phyloP scores from a whole-genome alignment of 2,797 vertebrate genomes.

The Apogon talboti region DNA sequence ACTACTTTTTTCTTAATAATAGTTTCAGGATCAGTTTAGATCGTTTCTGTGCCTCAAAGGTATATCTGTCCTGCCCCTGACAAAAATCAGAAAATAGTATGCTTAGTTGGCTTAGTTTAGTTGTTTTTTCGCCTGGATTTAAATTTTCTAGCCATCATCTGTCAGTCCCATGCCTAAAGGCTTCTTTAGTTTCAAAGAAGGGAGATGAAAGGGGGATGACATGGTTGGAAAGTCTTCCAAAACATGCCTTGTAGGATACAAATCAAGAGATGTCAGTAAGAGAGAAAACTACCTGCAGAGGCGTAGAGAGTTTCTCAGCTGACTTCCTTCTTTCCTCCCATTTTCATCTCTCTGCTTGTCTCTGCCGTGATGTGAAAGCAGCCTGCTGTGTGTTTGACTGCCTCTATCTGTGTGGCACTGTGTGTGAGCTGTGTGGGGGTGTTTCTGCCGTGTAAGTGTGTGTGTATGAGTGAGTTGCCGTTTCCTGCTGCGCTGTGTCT shows the following conservation, averaged over 20 bases:
- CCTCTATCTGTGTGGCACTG: slow-evolving; percentile 50
- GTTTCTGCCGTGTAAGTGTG: slow-evolving; percentile 15
- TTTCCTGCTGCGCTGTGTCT: slow-evolving; percentile 37
- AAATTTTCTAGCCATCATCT: slow-evolving; percentile 47
- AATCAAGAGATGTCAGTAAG: slow-evolving; percentile 61
- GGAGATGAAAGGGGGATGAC: slow-evolving; percentile 60
- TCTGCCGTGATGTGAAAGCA: slow-evolving; percentile 61
- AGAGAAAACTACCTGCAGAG: slow-evolving; percentile 58
- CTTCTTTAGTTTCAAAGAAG: slow-evolving; percentile 62
- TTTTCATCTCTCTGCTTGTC: slow-evolving; percentile 58
- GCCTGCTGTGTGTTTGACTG: slow-evolving; percentile 75
- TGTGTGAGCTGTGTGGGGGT: slow-evolving; percentile 31
- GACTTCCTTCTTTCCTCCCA: slow-evolving; percentile 43
- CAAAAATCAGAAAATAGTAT: slow-evolving; percentile 27
- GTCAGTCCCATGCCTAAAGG: slow-evolving; percentile 56
- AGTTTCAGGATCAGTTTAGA: background rate
- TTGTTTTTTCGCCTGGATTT: slow-evolving; percentile 43
- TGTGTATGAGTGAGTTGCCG: background rate
- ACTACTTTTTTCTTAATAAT: background rate
- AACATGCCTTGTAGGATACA: slow-evolving; percentile 56
- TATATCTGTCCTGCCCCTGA: slow-evolving; percentile 31
- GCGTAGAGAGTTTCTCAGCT: slow-evolving; percentile 43
- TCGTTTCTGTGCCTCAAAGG: slow-evolving; percentile 9
- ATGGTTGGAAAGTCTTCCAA: slow-evolving; percentile 58
- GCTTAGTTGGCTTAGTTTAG: slow-evolving; percentile 30